phyloP scores from a whole-genome alignment of 2,888 invertebrate species.

The Hanleya hanleyi region DNA sequence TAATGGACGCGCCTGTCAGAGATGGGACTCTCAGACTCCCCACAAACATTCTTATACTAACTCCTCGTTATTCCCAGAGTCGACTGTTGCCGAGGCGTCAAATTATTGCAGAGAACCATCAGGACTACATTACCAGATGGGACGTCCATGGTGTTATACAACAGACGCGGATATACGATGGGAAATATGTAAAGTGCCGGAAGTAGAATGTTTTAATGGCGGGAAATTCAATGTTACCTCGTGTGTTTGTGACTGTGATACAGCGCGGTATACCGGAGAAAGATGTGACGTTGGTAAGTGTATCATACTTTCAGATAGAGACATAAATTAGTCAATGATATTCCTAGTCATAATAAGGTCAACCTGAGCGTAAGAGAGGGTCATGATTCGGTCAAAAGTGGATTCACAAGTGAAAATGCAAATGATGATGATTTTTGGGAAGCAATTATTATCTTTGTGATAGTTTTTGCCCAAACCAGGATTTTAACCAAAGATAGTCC shows the following conservation, averaged over 20 bases:
- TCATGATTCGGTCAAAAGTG: neutral
- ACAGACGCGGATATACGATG: slow-evolving; percentile 4
- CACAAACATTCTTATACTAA: neutral
- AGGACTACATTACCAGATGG: neutral
- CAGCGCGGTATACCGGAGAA: slow-evolving; percentile 3
- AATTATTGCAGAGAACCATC: slow-evolving; percentile 23
- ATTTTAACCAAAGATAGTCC: too few relatives aligned
- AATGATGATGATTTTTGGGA: too few relatives aligned
- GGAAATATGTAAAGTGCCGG: slow-evolving; percentile 19
- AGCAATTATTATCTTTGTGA: too few relatives aligned
- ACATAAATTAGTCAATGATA: too few relatives aligned
- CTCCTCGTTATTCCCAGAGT: neutral
- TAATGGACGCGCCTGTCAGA: slow-evolving; percentile 16
- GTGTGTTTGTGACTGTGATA: slow-evolving; percentile 15
- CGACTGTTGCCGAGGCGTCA: neutral
- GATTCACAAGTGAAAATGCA: neutral
- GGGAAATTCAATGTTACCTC: slow-evolving; percentile 11
- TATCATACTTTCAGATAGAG: too few relatives aligned
- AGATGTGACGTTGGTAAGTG: slow-evolving; percentile 10
- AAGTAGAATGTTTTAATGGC: slow-evolving; percentile 16
- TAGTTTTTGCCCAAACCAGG: too few relatives aligned
- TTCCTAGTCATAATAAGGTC: too few relatives aligned
- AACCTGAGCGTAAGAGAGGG: neutral
- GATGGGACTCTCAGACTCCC: slow-evolving; percentile 25
- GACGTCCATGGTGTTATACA: slow-evolving; percentile 27